Percentiles rank a stretch among this genome's conserved stretches.
Evolutionary conservation across 2,797 vertebrate genomes (phyloP).

Genomic region (Mallotus villosus): DNA sequence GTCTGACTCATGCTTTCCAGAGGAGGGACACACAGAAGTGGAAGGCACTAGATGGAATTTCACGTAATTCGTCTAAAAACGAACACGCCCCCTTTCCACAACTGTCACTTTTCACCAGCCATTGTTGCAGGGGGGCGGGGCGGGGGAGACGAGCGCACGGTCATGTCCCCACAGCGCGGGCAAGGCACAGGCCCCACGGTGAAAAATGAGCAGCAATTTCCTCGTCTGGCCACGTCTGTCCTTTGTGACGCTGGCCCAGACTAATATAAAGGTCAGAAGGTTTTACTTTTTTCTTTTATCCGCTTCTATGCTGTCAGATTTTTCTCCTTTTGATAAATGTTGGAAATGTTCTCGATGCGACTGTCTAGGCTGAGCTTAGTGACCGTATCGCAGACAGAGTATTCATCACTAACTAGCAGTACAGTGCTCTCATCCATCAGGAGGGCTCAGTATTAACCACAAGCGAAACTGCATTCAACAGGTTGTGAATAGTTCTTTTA

Average conservation of each 20-base stretch:
- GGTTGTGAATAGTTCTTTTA: neutral
- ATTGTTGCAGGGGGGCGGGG: constrained; percentile 39
- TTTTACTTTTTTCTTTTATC: constrained; percentile 20
- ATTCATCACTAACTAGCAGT: neutral
- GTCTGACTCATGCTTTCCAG: constrained; percentile 49
- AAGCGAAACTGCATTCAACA: neutral
- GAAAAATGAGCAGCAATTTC: constrained; percentile 48
- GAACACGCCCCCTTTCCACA: neutral
- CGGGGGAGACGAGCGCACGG: too few relatives aligned
- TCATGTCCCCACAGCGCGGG: constrained; percentile 24
- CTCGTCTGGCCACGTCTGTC: constrained; percentile 1
- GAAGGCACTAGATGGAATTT: constrained; percentile 33
- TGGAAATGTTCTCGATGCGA: neutral
- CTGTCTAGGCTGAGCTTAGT: neutral
- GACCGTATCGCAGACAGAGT: too few relatives aligned
- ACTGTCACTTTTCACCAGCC: constrained; percentile 35
- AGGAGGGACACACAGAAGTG: constrained; percentile 12
- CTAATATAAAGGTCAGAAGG: too few relatives aligned
- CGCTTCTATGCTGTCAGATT: constrained; percentile 16
- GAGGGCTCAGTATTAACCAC: neutral
- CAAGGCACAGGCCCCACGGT: constrained; percentile 52
- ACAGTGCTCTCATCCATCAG: neutral
- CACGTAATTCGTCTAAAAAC: constrained; percentile 40
- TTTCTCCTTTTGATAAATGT: neutral
- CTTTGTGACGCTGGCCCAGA: neutral